Base-by-base conservation (phyloP, 2,888 invertebrate genomes). In the Calameuta idolon region DNA sequence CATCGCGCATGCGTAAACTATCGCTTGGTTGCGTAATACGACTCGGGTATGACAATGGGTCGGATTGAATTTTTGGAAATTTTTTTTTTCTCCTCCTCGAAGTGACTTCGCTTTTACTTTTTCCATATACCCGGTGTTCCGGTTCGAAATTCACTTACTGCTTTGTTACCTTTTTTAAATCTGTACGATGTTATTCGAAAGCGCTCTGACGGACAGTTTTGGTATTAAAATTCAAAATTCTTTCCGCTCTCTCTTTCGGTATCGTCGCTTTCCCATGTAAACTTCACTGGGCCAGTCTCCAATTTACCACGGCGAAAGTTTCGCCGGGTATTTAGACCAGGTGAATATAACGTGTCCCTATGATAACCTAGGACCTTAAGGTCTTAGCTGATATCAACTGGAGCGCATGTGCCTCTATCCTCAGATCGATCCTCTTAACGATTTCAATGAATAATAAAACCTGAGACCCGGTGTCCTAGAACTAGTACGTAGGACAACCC, bases 141-240 rank as follows among this genome's bases (percentile, higher is more conserved):
- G 0, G 23, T 23, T 15, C n/a, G 23, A 55, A 55, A 9, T 23
- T 15, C 15, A 12, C 0, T 11, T 11, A 35, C 11, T 11, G 9
- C 35, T 35, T 35, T 37, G 15, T 15, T 15, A 15, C 15, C 40
- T 15, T 2, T 15, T 2, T 40, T 1, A 4, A 0, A 4, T 23
- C 5, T 5, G 4, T 5, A 2, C 9, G 23, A 23, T 55, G 5
- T 23, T 0, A 73, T 77, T 79, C 34, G 80, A 76, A 81, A 81
- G 74, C 34, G 75, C 35, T 35, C 79, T 79, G 78, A 35, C 75
- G 55, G 37, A 71, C 75, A 34, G 12, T 76, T 73, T 34, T 2
- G 23, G 23, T 0, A 23, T 9, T 9, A 5, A 55, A 55, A 55
- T 23, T 55, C 15, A 5, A 23, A 55, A 23, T 40, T 55, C 23